Conservation (phyloP, 2,113 vertebrate genomes). For the cattle (Bos taurus) region DNA sequence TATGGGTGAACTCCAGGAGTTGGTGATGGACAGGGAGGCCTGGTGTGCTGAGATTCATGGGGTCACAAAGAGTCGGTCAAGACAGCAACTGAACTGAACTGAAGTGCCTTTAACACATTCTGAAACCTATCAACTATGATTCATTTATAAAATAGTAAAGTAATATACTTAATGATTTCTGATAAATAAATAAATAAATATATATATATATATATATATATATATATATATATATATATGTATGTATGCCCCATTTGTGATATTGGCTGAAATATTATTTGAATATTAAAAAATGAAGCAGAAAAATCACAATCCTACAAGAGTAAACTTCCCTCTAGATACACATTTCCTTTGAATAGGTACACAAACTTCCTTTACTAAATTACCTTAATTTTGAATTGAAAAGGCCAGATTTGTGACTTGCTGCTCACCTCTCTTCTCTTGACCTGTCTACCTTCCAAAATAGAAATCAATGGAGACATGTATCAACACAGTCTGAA, state of each 20-base stretch:
- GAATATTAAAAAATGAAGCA: constrained; percentile 41
- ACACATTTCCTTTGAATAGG: neutral
- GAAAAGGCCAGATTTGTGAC: neutral
- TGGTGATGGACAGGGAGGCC: too few relatives aligned
- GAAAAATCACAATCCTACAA: neutral
- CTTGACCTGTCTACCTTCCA: neutral
- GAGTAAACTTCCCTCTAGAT: neutral
- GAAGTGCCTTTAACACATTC: neutral
- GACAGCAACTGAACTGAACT: too few relatives aligned
- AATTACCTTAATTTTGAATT: neutral
- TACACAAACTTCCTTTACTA: neutral
- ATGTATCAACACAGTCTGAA: neutral
- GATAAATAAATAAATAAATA: neutral
- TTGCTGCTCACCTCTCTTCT: neutral
- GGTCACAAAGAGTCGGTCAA: too few relatives aligned
- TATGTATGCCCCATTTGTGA: constrained; percentile 14
- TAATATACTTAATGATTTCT: constrained; percentile 9
- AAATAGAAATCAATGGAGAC: neutral
- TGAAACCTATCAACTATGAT: constrained; percentile 23
- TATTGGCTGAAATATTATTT: constrained; percentile 13
- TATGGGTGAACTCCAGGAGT: too few relatives aligned
- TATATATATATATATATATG: neutral
- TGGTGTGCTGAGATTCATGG: too few relatives aligned
- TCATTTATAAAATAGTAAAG: constrained; percentile 40
- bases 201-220: neutral